These are phyloP conservation scores for Drosophila ercepeae DNA, from an alignment of 1,140 invertebrate species.

Conservation along the genomic window DNA sequence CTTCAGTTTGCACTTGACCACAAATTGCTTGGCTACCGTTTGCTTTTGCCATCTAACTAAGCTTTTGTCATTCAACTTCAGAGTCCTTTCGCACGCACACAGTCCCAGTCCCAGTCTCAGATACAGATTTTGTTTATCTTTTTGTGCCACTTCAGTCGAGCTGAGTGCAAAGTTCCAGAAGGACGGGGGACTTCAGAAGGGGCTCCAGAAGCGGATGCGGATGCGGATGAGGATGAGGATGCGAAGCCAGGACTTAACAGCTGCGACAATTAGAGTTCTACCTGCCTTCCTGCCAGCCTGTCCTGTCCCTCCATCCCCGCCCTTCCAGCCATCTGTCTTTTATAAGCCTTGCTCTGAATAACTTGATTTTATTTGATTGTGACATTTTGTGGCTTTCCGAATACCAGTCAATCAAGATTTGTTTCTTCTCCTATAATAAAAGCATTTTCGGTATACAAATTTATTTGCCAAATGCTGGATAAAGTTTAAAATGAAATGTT, in stretches of 20 bases:
- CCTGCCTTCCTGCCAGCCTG: constrained; percentile 10
- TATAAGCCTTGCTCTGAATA: constrained; percentile 33
- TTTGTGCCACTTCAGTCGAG: constrained; percentile 52
- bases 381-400: constrained; percentile 26
- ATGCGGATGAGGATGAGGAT: constrained; percentile 15
- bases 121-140: constrained; percentile 71
- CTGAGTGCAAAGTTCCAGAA: constrained; percentile 60
- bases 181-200: too few relatives aligned
- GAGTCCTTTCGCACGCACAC: constrained; percentile 19
- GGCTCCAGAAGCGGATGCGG: background rate
- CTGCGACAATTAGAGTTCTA: constrained; percentile 63
- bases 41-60: constrained; percentile 73
- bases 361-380: constrained; percentile 44
- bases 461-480: background rate
- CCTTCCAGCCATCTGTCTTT: background rate
- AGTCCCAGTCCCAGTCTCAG: background rate
- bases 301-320: background rate
- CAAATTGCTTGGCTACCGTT: constrained; percentile 74
- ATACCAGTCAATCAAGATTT: constrained; percentile 14
- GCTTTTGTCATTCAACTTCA: constrained; percentile 52
- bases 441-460: background rate
- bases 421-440: background rate
- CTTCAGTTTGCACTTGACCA: constrained; percentile 63
- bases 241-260: constrained; percentile 52
- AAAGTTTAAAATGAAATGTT: background rate